Base-by-base conservation (phyloP, 2,888 invertebrate species). In the Laothoe populi region DNA sequence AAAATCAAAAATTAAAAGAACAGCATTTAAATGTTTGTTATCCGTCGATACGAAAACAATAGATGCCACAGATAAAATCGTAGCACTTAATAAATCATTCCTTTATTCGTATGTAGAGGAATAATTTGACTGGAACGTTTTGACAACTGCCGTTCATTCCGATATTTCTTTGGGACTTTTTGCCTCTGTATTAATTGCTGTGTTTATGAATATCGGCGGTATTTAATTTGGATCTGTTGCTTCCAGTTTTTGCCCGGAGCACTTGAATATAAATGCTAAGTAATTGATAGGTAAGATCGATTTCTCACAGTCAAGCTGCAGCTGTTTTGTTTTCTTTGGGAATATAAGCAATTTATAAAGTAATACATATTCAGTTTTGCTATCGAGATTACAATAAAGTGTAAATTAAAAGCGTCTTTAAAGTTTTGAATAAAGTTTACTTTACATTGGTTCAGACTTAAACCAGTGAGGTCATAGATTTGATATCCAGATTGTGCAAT, bases 31-130 rank as follows among this genome's bases (percentile, higher is more conserved):
- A 64, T 64, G 59, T 60, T 59, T 62, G 68, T 59, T 35, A 57
- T 46, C 63, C 62, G 66, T 71, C 60, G 69, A 72, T 69, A 71
- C 64, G 67, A 64, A 74, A 78, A 84, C 77, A 83, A 83, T 73
- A 78, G 78, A 78, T 73, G 72, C 67, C 65, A 73, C 74, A 73
- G 75, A 78, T 75, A 78, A 68, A 66, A 73, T 65, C 69, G 62
- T 67, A 61, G 71, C 72, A 78, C 74, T 81, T 76, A 75, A 82
- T 82, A 77, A 80, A 83, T 83, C 81, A 83, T 70, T 74, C 66
- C 45, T 63, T 16, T 62, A 59, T 58, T 62, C 38, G 24, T 42
- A 21, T 62, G 31, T 31, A 16, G 31, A n/a, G n/a, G 23, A 21
- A 45, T 24, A 26, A 13, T 49, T 26, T 49, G 44, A 44, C 19